A percentile compares a stretch with the other conserved stretches of the same genome.
Evolutionary conservation across 2,888 invertebrate genomes (phyloP).

Genomic region (Phengaris arion): DNA sequence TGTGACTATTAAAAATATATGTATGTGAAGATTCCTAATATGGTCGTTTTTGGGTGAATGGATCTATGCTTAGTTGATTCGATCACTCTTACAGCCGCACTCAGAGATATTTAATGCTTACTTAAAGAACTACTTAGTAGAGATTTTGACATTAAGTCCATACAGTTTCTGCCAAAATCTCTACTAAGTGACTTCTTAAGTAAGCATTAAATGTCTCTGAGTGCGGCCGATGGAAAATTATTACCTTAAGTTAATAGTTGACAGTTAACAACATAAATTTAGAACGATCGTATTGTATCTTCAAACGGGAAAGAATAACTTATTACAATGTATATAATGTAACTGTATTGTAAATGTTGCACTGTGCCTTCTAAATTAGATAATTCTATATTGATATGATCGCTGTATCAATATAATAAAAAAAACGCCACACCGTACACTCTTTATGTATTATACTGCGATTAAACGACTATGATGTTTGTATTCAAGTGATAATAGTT

Average conservation of each 20-base stretch:
- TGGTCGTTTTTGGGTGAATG: neutral
- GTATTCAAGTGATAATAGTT: neutral
- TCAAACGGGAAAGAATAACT: neutral
- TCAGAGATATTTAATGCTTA: no score
- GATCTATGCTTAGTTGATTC: neutral
- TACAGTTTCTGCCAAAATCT: no score
- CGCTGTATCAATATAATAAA: neutral
- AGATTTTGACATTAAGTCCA: no score
- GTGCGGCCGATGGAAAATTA: neutral
- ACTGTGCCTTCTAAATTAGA: conserved; percentile 27
- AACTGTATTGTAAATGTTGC: conserved; percentile 23
- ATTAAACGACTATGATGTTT: neutral
- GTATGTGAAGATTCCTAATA: neutral
- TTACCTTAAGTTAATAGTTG: neutral
- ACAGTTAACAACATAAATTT: no score
- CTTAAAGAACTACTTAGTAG: no score
- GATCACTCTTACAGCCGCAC: neutral
- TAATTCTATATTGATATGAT: conserved; percentile 18
- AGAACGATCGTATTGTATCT: neutral
- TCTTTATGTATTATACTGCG: conserved; percentile 21
- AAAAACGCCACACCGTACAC: conserved; percentile 1
- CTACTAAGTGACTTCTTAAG: no score
- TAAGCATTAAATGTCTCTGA: no score
- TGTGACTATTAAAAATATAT: neutral
- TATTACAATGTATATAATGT: conserved; percentile 9